These are phyloP conservation scores for Syngnathus rostellatus DNA, from an alignment of 2,797 vertebrate genomes.

Conservation along the genomic window DNA sequence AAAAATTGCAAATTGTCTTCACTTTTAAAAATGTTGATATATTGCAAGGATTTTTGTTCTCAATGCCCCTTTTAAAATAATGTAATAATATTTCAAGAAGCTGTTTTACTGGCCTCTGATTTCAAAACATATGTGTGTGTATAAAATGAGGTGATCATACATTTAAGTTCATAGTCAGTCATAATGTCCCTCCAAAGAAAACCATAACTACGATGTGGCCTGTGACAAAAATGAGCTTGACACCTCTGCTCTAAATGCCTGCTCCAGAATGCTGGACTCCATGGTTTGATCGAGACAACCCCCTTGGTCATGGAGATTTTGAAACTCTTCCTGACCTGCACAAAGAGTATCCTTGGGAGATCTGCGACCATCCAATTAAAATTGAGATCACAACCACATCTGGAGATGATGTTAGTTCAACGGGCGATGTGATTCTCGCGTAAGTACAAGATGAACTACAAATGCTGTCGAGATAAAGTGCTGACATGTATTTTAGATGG, in stretches of 20 bases:
- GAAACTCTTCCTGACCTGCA: background rate
- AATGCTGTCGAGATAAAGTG: background rate
- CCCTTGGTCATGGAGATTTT: background rate
- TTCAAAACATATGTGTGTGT: no score
- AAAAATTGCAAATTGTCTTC: no score
- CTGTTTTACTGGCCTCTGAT: no score
- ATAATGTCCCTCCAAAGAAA: no score
- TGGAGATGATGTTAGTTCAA: background rate
- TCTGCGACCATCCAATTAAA: constrained; percentile 1
- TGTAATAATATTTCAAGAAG: no score
- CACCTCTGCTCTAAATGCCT: background rate
- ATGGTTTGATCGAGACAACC: constrained; percentile 2
- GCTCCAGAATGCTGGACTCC: constrained; percentile 4
- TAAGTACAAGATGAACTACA: background rate
- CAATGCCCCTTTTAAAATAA: no score
- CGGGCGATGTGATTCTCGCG: background rate
- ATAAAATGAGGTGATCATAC: no score
- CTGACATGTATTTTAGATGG: background rate
- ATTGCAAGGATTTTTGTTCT: no score
- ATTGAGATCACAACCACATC: background rate
- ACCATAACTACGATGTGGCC: no score
- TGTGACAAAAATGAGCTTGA: no score
- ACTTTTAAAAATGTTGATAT: no score
- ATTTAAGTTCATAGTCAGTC: no score
- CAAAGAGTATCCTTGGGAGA: background rate